Percentiles rank a stretch among this genome's conserved stretches.
phyloP scores from a whole-genome alignment of 2,113 vertebrate species.

The Gnathonemus echidnorhynchus region DNA sequence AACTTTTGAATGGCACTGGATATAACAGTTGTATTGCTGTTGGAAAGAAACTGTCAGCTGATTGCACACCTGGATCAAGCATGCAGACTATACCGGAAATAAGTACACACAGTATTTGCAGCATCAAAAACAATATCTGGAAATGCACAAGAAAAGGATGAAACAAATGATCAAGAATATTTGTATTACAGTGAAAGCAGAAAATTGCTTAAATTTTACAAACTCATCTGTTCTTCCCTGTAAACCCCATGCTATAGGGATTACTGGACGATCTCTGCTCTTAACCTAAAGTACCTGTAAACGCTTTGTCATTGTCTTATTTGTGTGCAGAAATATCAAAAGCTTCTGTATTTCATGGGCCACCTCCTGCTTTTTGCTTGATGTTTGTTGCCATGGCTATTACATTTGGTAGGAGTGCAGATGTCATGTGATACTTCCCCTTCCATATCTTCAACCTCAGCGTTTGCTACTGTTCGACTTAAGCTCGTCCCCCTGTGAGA shows the following conservation, averaged over 20 bases:
- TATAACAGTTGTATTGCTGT: background rate
- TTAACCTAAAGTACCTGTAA: background rate
- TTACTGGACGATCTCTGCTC: background rate
- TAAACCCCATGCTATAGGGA: background rate
- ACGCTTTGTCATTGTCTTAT: background rate
- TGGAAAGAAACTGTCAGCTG: background rate
- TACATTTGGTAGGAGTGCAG: background rate
- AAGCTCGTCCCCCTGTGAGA: conserved; percentile 17
- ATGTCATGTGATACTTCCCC: conserved; percentile 18
- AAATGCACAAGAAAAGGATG: background rate
- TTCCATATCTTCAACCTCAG: background rate
- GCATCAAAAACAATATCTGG: background rate
- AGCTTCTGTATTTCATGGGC: background rate
- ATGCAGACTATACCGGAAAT: background rate
- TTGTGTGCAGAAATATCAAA: background rate
- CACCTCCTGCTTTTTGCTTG: conserved; percentile 1
- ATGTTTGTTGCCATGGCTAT: background rate
- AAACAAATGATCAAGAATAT: background rate
- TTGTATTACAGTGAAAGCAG: background rate
- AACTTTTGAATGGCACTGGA: background rate
- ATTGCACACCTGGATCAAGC: background rate
- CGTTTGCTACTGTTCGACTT: background rate
- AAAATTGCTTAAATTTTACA: background rate
- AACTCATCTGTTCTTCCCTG: background rate
- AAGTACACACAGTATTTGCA: background rate